Conservation (phyloP, 2,888 invertebrate species). For the Tromatobia lineatoria region DNA sequence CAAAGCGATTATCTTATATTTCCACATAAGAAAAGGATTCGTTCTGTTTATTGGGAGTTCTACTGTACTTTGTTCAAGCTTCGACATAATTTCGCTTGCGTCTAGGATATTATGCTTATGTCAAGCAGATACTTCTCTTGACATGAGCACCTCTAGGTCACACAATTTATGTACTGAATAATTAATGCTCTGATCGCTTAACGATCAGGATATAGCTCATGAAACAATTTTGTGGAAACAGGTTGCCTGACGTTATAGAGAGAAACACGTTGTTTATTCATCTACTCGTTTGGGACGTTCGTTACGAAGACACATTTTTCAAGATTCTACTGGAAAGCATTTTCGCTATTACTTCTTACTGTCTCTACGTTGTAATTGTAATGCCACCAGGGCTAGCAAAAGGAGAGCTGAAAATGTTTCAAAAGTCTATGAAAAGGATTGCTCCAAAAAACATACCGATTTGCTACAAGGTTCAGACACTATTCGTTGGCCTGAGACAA, state of each 20-base stretch:
- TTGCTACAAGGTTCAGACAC: slow-evolving; percentile 77
- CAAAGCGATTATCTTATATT: too few relatives aligned
- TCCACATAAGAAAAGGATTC: too few relatives aligned
- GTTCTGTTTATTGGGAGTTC: too few relatives aligned
- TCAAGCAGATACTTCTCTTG: background rate
- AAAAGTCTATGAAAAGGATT: slow-evolving; percentile 78
- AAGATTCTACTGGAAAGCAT: slow-evolving; percentile 84
- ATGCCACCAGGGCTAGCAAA: slow-evolving; percentile 85
- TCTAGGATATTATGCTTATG: background rate
- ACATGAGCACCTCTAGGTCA: background rate
- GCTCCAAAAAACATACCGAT: slow-evolving; percentile 75
- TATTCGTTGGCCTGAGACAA: slow-evolving; percentile 81
- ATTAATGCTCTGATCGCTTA: slow-evolving; percentile 40
- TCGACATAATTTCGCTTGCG: background rate
- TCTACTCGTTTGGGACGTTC: slow-evolving; percentile 87
- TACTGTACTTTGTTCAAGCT: background rate
- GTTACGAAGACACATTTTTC: slow-evolving; percentile 83
- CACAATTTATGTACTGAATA: slow-evolving; percentile 15
- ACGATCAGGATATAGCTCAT: slow-evolving; percentile 64
- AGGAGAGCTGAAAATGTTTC: slow-evolving; percentile 83
- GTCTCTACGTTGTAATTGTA: slow-evolving; percentile 86
- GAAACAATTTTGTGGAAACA: slow-evolving; percentile 73
- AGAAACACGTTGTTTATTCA: slow-evolving; percentile 89
- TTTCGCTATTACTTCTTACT: slow-evolving; percentile 86
- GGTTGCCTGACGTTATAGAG: slow-evolving; percentile 85